A percentile compares a stretch with the other conserved stretches of the same genome.
These are phyloP conservation scores for Odocoileus hemionus DNA, from an alignment of 2,113 vertebrate genomes.

Conservation along the genomic window DNA sequence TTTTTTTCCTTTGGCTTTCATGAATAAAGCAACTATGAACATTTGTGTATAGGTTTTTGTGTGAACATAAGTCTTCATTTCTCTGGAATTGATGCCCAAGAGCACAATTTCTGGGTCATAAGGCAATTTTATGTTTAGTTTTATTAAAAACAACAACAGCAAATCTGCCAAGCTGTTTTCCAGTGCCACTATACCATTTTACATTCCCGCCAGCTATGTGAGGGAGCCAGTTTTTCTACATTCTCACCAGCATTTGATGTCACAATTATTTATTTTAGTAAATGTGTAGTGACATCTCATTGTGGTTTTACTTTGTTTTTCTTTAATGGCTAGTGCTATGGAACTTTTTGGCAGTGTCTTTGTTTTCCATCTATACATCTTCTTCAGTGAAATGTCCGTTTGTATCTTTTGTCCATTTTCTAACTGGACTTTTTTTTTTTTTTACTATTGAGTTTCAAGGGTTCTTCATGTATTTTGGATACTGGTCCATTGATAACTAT, in stretches of 20 bases:
- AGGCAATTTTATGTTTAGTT: neutral
- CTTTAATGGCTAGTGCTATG: neutral
- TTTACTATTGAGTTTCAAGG: neutral
- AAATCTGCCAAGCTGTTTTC: neutral
- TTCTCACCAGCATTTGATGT: neutral
- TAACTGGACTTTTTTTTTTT: neutral
- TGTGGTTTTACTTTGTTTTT: neutral
- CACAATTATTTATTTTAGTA: neutral
- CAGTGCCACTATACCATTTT: neutral
- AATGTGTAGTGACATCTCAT: neutral
- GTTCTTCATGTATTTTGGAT: neutral
- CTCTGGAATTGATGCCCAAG: neutral
- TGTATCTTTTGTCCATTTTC: neutral
- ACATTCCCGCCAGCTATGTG: neutral
- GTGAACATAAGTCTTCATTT: neutral
- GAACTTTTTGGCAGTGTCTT: neutral
- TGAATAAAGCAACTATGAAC: slow-evolving; percentile 5
- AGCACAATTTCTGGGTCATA: neutral
- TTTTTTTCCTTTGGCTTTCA: neutral
- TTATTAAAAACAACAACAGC: neutral
- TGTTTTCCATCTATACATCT: neutral
- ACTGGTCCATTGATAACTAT: neutral
- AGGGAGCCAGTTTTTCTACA: neutral
- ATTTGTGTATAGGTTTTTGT: neutral
- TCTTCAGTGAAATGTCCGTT: neutral